Conservation (phyloP, 2,113 vertebrate genomes). For the Strigops habroptila region DNA sequence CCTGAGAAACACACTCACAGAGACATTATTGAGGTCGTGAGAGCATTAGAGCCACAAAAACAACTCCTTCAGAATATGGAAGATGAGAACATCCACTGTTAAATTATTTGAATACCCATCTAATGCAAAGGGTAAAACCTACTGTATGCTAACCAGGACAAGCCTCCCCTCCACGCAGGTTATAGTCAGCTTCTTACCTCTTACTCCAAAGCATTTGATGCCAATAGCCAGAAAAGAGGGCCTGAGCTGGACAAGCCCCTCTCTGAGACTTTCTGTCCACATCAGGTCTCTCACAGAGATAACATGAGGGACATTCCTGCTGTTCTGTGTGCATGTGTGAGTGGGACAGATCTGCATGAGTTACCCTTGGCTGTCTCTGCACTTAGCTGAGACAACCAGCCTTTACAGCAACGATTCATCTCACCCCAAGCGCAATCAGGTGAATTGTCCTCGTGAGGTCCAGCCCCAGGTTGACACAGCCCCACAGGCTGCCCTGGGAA, state of each 20-base stretch:
- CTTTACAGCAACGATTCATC: background rate
- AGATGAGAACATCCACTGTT: background rate
- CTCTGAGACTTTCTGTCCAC: background rate
- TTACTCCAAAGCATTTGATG: background rate
- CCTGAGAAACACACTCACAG: background rate
- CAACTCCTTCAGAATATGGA: background rate
- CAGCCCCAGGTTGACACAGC: background rate
- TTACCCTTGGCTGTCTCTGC: background rate
- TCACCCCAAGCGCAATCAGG: accelerated
- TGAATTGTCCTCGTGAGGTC: background rate
- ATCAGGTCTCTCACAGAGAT: background rate
- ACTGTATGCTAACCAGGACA: background rate
- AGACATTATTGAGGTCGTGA: conserved; percentile 40
- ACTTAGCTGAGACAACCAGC: background rate
- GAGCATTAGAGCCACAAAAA: conserved; percentile 35
- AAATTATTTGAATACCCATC: background rate
- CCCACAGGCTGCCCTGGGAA: background rate
- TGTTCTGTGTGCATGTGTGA: background rate
- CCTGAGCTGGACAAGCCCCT: background rate
- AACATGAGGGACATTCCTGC: background rate
- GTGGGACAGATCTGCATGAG: background rate
- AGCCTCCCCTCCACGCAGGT: background rate
- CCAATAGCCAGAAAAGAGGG: background rate
- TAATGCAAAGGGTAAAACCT: background rate
- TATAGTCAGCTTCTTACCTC: background rate